Evolutionary conservation across 2,888 invertebrate species (phyloP), one percentile per base, ranked within the genome.

Genomic region (Pammene aurita): DNA sequence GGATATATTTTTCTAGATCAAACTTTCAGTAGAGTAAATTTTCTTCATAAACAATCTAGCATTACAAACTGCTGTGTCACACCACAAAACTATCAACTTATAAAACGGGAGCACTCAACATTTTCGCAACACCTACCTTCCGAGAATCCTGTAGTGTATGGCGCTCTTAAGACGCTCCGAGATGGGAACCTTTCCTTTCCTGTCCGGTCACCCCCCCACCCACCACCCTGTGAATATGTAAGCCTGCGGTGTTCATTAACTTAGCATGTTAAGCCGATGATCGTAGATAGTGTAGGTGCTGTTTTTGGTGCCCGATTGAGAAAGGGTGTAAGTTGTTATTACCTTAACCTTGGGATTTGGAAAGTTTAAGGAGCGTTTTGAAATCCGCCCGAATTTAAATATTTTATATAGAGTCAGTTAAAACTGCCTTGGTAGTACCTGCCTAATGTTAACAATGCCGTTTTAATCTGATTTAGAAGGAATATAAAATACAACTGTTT

Each of bases 191-290:
- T 74, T 66, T 73, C 65, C 76, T 74, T 66, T 73, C 75, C 71
- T 14, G 50, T 68, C 71, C 54, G 26, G 73, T 69, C 68, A 68
- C 52, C 62, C 58, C 72, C 78, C 71, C 74, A 77, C 72, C 72
- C 71, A 70, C 73, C 74, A 70, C 62, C 67, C 62, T 50, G 73
- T 75, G 84, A 83, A 83, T 84, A 83, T 87, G 83, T 85, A 83
- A 81, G 82, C 84, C 82, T 80, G 77, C 76, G 80, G 80, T 83
- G 84, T 87, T 89, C 89, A 89, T 90, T 89, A 90, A 86, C 85
- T 86, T 83, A 78, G 80, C 85, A 87, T 87, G 88, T 87, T 89
- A 87, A 90, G 86, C 86, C 84, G 84, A 87, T 84, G 85, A 87
- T 84, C 80, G 82, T 76, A 80, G 80, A 82, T 82, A 80, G 80